Conservation (phyloP, 92 coral and sea anemone species). For the Epizoanthus stellaris region DNA sequence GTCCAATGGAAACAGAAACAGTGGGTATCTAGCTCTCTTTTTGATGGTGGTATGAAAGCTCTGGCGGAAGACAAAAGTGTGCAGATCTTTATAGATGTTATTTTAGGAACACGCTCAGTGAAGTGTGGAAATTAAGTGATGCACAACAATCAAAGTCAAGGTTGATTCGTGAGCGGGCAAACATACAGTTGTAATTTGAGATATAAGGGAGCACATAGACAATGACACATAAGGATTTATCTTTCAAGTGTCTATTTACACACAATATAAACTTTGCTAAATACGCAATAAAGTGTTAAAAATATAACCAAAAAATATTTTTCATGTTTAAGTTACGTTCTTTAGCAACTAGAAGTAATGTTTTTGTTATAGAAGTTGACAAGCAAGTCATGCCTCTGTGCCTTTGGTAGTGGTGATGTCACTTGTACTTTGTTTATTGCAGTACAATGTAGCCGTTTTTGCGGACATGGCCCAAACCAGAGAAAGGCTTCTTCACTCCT, state of each 20-base stretch:
- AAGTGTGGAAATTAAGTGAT: neutral
- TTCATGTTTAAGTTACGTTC: neutral
- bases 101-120: neutral
- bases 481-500: too few species aligned
- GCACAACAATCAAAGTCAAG: slow-evolving; percentile 25
- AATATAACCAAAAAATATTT: neutral
- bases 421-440: neutral
- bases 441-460: neutral
- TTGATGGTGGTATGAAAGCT: neutral
- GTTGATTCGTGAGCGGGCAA: neutral
- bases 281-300: neutral
- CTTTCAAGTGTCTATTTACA: neutral
- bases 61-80: slow-evolving; percentile 16
- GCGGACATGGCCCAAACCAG: too few species aligned
- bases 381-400: neutral
- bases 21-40: neutral
- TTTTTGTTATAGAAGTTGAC: neutral
- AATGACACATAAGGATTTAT: neutral
- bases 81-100: slow-evolving; percentile 5
- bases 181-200: neutral
- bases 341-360: neutral
- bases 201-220: neutral
- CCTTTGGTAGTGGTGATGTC: neutral
- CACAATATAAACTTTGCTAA: neutral
- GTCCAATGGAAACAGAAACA: neutral